Evolutionary conservation across 2,888 invertebrate species (phyloP), one percentile per base, ranked within the genome.

Genomic region (Callyntrura guangdongensis): DNA sequence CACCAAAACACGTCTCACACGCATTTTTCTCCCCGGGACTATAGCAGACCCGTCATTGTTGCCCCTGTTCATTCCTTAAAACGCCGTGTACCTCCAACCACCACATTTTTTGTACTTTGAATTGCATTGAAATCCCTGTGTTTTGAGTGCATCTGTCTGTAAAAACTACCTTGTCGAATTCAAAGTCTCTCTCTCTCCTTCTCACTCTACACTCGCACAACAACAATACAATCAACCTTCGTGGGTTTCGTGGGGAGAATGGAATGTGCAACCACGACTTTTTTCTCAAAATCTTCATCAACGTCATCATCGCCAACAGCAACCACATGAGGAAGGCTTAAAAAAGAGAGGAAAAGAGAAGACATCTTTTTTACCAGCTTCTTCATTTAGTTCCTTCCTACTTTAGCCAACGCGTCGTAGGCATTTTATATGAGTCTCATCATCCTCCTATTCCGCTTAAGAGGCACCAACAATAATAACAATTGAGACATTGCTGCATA

Each of bases 171-270:
- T 74, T 74, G 74, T 56, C 74, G 20, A 74, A 36, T 74, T 49
- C 47, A 77, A 49, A 77, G 77, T 59, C 82, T 82, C 82, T 82
- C n/a, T n/a, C n/a, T n/a, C n/a, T n/a, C n/a, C n/a, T n/a, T n/a
- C n/a, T n/a, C n/a, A n/a, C n/a, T n/a, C 61, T 49, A 1, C n/a
- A 14, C 36, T 61, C 59, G 14, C 81, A 64, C n/a, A 45, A 36
- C 61, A 82, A 82, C 27, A 82, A 61, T 82, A 61, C 53, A 86
- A 86, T 56, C 27, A 17, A n/a, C 20, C 67, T 22, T 89, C 89
- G 84, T 85, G 89, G 36, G 79, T 79, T 67, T 89, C 89, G 77
- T 74, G 89, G 67, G 89, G 85, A 89, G 89, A 89, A 84, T 89
- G 89, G 89, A 89, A 89, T 89, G 84, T 89, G 74, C 87, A 77